These are phyloP conservation scores for Tragelaphus strepsiceros DNA, from an alignment of 2,113 vertebrate genomes.

Conservation along the genomic window DNA sequence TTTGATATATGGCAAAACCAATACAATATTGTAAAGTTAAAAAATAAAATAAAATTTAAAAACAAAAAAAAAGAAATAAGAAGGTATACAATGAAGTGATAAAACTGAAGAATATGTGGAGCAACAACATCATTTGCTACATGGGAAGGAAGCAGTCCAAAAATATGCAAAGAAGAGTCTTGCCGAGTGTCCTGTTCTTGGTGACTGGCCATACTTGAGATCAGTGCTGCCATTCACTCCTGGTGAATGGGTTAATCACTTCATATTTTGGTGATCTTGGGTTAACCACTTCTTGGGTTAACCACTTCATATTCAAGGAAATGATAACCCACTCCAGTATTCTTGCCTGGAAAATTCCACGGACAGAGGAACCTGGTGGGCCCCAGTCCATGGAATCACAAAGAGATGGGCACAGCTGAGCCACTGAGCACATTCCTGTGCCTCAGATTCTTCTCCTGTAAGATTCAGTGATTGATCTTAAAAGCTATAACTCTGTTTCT, in stretches of 20 bases:
- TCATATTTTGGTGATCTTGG: not conserved
- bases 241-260: not conserved
- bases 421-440: not conserved
- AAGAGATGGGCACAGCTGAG: not conserved
- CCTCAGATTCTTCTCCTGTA: not conserved
- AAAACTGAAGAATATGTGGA: not conserved
- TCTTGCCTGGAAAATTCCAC: not conserved
- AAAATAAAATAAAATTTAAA: too few species aligned
- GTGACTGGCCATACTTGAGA: not conserved
- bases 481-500: not conserved
- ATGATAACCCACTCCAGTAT: not conserved
- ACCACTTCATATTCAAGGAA: not conserved
- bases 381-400: not conserved
- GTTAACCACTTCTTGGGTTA: not conserved
- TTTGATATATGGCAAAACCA: too few species aligned
- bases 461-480: not conserved
- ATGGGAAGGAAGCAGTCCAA: not conserved
- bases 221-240: not conserved
- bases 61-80: not conserved
- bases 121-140: not conserved
- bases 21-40: too few species aligned
- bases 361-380: not conserved
- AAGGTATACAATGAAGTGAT: not conserved
- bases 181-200: not conserved
- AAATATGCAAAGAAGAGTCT: not conserved